A percentile compares a stretch with the other conserved stretches of the same genome.
Evolutionary conservation across 2,113 vertebrate genomes (phyloP).

Genomic region (Microtus ochrogaster): DNA sequence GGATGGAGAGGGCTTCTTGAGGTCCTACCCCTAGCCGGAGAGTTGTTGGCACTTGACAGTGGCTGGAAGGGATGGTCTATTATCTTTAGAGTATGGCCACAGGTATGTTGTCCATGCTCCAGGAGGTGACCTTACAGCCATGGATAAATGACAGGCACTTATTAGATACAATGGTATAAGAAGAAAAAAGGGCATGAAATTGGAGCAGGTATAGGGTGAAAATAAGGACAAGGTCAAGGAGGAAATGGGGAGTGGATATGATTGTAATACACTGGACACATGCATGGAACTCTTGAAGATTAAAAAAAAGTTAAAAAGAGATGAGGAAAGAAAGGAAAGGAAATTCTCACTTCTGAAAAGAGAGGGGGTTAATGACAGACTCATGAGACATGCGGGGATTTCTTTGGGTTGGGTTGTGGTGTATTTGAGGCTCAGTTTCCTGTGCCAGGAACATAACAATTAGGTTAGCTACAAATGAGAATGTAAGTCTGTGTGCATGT

Average conservation of each 20-base stretch:
- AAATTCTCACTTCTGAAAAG: neutral
- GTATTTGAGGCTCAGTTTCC: neutral
- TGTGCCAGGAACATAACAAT: neutral
- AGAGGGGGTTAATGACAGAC: fast-evolving
- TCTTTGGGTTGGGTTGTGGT: neutral
- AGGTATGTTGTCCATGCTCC: neutral
- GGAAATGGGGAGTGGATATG: neutral
- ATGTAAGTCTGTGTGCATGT: neutral
- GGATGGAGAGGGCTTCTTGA: neutral
- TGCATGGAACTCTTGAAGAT: neutral
- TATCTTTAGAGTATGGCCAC: neutral
- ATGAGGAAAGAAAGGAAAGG: neutral
- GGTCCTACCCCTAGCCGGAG: neutral
- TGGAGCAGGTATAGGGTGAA: neutral
- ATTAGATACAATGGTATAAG: neutral
- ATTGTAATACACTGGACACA: too few species aligned
- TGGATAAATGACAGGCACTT: neutral
- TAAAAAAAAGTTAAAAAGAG: neutral
- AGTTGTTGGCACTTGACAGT: neutral
- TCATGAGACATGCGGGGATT: neutral
- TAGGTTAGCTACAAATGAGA: neutral
- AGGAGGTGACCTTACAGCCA: neutral
- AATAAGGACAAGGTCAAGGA: neutral
- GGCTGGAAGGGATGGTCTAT: neutral
- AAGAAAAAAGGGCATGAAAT: neutral